These are phyloP conservation scores for Kobus ellipsiprymnus DNA, from an alignment of 2,113 vertebrate genomes.

Conservation along the genomic window DNA sequence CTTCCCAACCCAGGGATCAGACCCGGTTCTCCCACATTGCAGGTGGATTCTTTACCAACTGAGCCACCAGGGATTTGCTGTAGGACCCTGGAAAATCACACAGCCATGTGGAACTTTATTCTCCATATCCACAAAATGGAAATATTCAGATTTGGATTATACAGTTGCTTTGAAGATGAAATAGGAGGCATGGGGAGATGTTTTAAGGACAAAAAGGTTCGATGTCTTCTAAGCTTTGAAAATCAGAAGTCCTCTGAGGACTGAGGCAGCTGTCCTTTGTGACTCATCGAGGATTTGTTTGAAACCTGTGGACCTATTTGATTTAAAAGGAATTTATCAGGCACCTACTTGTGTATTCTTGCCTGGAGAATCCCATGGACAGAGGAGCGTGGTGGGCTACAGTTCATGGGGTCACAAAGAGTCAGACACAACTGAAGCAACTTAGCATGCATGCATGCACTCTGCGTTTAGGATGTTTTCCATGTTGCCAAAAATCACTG, in stretches of 20 bases:
- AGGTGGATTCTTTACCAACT: background rate
- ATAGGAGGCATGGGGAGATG: background rate
- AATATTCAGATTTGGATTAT: background rate
- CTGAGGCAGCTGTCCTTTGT: background rate
- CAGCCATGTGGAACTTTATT: background rate
- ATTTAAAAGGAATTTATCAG: background rate
- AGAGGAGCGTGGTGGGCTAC: rapidly evolving
- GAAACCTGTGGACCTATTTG: background rate
- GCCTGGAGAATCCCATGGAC: background rate
- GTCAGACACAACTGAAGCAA: background rate
- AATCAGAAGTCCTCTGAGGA: background rate
- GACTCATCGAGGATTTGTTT: background rate
- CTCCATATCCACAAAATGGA: background rate
- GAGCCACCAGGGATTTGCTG: background rate
- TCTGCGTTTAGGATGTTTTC: background rate
- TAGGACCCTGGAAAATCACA: background rate
- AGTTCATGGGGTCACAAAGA: background rate
- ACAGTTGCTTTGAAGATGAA: background rate
- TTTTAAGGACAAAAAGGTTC: background rate
- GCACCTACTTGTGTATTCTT: background rate
- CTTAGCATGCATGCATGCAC: background rate
- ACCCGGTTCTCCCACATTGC: background rate
- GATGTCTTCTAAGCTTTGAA: background rate
- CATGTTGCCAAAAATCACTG: background rate
- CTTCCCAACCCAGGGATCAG: background rate